Percentiles rank a stretch among this genome's conserved stretches.
phyloP scores from a whole-genome alignment of 2,888 invertebrate species.

The Andricus quercusramuli region DNA sequence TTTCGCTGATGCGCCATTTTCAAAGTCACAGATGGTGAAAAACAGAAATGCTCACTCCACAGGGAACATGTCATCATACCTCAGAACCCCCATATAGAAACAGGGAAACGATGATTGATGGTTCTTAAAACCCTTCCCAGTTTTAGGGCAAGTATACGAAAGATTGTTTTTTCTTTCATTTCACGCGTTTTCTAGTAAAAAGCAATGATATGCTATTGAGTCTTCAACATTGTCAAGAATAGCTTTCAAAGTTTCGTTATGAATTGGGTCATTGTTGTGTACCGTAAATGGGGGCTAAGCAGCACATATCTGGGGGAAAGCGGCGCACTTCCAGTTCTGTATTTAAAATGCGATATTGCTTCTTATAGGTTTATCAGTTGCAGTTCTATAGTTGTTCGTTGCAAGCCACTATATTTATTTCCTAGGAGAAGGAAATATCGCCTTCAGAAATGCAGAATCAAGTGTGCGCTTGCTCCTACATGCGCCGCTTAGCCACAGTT shows the following conservation, averaged over 20 bases:
- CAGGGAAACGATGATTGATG: constrained; percentile 13
- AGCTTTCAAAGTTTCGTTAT: neutral
- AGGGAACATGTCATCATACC: constrained; percentile 29
- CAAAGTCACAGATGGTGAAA: constrained; percentile 23
- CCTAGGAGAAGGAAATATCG: too few species aligned
- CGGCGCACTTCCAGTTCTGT: too few species aligned
- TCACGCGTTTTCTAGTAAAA: constrained; percentile 5
- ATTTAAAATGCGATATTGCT: too few species aligned
- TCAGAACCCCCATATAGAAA: neutral
- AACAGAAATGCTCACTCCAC: neutral
- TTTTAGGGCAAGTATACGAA: neutral
- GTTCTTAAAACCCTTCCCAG: constrained; percentile 26
- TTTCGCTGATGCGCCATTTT: constrained; percentile 21
- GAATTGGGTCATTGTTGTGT: neutral
- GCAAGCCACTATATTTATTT: too few species aligned
- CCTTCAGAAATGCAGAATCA: too few species aligned
- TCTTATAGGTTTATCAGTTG: neutral
- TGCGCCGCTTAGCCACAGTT: too few species aligned
- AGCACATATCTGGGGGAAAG: too few species aligned
- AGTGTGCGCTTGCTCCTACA: too few species aligned
- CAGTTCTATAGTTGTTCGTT: too few species aligned
- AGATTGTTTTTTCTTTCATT: constrained; percentile 26
- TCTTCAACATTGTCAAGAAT: neutral
- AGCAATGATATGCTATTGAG: neutral
- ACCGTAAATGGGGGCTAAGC: too few species aligned